These are phyloP conservation scores for Alethe diademata DNA, from an alignment of 2,113 vertebrate species.

Conservation along the genomic window DNA sequence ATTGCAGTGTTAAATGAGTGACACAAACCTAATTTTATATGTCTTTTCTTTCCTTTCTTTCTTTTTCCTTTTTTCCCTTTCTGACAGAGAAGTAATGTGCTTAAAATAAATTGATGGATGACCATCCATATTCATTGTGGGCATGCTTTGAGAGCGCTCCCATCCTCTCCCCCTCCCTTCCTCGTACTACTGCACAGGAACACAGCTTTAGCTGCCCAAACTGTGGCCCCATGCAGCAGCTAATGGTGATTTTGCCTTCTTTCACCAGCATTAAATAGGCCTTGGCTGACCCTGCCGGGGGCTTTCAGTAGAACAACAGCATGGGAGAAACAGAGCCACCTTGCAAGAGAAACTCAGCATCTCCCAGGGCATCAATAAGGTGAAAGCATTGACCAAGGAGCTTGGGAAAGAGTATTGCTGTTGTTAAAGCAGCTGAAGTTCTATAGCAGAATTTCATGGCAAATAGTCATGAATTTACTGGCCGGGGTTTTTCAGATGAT, in stretches of 20 bases:
- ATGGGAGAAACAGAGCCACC: conserved; percentile 11
- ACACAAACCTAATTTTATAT: conserved; percentile 75
- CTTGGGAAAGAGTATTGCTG: conserved; percentile 28
- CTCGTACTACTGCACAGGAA: background rate
- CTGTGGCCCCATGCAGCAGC: background rate
- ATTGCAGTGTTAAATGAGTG: conserved; percentile 76
- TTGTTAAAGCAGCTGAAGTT: background rate
- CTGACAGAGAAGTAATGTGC: conserved; percentile 69
- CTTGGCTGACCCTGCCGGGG: conserved; percentile 24
- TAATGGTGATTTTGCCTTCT: conserved; percentile 31
- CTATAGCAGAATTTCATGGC: conserved; percentile 15
- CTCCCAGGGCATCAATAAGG: conserved; percentile 21
- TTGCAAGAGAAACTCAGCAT: conserved; percentile 1
- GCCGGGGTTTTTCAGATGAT: background rate
- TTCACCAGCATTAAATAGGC: conserved; percentile 19
- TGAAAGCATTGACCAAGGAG: conserved; percentile 15
- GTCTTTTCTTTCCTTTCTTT: conserved; percentile 65
- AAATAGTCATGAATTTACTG: conserved; percentile 27
- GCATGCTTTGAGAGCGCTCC: conserved; percentile 48
- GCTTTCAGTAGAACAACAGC: conserved; percentile 38
- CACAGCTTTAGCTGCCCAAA: conserved; percentile 20
- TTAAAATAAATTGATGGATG: conserved; percentile 80
- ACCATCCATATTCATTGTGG: conserved; percentile 65
- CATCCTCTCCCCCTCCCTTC: conserved; percentile 26
- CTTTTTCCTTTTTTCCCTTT: conserved; percentile 35